A percentile compares a stretch with the other conserved stretches of the same genome.
These are phyloP conservation scores for Pseudoatta argentina DNA, from an alignment of 1,140 invertebrate genomes.

Conservation along the genomic window DNA sequence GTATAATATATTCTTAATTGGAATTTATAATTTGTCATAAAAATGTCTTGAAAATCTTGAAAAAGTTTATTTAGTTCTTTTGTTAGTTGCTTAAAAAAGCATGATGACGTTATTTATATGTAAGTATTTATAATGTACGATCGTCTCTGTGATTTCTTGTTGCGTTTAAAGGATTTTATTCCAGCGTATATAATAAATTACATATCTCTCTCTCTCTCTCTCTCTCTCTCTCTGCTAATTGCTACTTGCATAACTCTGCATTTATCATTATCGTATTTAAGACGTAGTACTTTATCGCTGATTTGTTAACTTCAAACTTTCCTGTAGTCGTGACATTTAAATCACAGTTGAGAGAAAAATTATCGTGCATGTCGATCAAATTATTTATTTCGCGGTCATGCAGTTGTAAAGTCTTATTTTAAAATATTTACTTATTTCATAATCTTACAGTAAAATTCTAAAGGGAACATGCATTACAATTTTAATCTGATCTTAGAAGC, in stretches of 20 bases:
- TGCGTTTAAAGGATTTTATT: neutral
- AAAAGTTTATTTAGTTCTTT: neutral
- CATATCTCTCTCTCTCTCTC: neutral
- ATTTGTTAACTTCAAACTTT: slow-evolving; percentile 33
- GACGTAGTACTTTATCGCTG: slow-evolving; percentile 8
- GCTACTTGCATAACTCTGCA: slow-evolving; percentile 10
- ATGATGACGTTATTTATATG: neutral
- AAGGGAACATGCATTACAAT: neutral
- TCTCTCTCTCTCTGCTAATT: slow-evolving; percentile 4
- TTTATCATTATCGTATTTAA: slow-evolving; percentile 5
- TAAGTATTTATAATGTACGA: neutral
- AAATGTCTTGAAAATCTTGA: neutral
- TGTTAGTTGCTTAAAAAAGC: neutral
- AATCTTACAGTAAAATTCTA: slow-evolving; percentile 3
- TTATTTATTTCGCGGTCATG: slow-evolving; percentile 2
- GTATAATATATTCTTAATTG: neutral
- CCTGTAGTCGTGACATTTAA: slow-evolving; percentile 11
- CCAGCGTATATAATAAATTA: slow-evolving; percentile 10
- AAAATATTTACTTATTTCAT: neutral
- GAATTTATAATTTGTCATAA: neutral
- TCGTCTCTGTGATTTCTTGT: neutral
- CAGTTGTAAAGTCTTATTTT: slow-evolving; percentile 16
- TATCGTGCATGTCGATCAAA: slow-evolving; percentile 29
- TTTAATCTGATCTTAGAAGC: neutral
- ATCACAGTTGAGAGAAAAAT: neutral